Conservation (phyloP, 1,140 invertebrate species). For the Sinella curviseta region DNA sequence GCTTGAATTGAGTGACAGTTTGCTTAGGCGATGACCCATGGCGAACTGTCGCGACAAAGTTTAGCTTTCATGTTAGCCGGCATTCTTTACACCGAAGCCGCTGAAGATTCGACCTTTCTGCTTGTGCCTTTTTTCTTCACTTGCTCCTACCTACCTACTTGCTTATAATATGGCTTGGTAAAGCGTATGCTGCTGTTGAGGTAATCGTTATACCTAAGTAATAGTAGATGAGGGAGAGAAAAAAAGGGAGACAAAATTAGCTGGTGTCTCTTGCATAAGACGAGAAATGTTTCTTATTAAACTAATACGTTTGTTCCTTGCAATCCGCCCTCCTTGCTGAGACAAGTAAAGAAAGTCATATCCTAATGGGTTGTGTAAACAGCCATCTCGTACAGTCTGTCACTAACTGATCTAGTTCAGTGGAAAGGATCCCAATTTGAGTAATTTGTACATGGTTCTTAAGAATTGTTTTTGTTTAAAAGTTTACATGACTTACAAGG, state of each 20-base stretch:
- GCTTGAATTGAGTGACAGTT: constrained; percentile 43
- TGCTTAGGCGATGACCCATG: constrained; percentile 51
- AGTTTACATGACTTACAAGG: background rate
- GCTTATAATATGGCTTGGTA: background rate
- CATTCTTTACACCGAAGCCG: constrained; percentile 9
- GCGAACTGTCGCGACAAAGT: constrained; percentile 51
- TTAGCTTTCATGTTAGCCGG: constrained; percentile 49
- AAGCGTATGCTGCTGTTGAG: background rate
- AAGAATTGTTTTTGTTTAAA: background rate
- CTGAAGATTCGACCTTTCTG: background rate
- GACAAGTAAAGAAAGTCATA: background rate
- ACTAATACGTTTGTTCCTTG: background rate
- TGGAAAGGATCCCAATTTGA: background rate
- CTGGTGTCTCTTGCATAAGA: background rate
- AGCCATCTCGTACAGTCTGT: background rate
- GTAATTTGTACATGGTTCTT: background rate
- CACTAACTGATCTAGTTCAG: background rate
- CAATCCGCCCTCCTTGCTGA: background rate
- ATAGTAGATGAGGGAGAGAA: background rate
- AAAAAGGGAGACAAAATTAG: background rate
- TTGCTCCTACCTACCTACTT: background rate
- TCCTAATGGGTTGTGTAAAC: constrained; percentile 7
- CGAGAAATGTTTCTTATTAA: background rate
- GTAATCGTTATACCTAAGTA: too few relatives aligned
- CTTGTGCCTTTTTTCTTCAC: background rate